A percentile compares a stretch with the other conserved stretches of the same genome.
These are phyloP conservation scores for Alcis repandata DNA, from an alignment of 2,888 invertebrate species.

Conservation along the genomic window DNA sequence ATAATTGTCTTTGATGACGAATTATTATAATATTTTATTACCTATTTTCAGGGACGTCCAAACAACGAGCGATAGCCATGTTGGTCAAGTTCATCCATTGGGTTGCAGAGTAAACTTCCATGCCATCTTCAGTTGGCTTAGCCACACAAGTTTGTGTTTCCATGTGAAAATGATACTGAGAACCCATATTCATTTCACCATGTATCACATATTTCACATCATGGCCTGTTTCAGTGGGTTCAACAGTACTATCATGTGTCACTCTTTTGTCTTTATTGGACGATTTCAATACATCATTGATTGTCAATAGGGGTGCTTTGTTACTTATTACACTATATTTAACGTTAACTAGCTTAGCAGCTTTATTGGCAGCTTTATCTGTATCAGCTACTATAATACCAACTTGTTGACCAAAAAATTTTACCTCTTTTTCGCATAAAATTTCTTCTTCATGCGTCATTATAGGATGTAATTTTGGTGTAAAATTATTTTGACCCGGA, in stretches of 20 bases:
- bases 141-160: slow-evolving; percentile 90
- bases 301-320: slow-evolving; percentile 63
- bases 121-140: slow-evolving; percentile 90
- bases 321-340: slow-evolving; percentile 71
- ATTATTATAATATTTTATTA: slow-evolving; percentile 57
- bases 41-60: slow-evolving; percentile 87
- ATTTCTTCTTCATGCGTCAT: slow-evolving; percentile 66
- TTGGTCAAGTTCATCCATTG: slow-evolving; percentile 89
- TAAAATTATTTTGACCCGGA: slow-evolving; percentile 88
- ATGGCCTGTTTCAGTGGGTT: slow-evolving; percentile 70
- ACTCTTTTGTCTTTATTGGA: slow-evolving; percentile 65
- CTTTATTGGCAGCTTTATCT: slow-evolving; percentile 83
- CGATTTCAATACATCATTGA: slow-evolving; percentile 71
- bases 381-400: slow-evolving; percentile 88
- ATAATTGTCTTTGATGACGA: too few relatives aligned
- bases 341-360: slow-evolving; percentile 84
- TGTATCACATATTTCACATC: slow-evolving; percentile 76
- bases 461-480: slow-evolving; percentile 62
- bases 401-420: slow-evolving; percentile 88
- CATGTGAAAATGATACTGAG: slow-evolving; percentile 92
- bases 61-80: slow-evolving; percentile 83
- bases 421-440: slow-evolving; percentile 73
- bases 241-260: slow-evolving; percentile 56
- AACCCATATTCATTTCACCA: slow-evolving; percentile 86
- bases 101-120: slow-evolving; percentile 88